These are phyloP conservation scores for Schizothorax lantsangensis DNA, from an alignment of 2,797 vertebrate species.

Conservation along the genomic window DNA sequence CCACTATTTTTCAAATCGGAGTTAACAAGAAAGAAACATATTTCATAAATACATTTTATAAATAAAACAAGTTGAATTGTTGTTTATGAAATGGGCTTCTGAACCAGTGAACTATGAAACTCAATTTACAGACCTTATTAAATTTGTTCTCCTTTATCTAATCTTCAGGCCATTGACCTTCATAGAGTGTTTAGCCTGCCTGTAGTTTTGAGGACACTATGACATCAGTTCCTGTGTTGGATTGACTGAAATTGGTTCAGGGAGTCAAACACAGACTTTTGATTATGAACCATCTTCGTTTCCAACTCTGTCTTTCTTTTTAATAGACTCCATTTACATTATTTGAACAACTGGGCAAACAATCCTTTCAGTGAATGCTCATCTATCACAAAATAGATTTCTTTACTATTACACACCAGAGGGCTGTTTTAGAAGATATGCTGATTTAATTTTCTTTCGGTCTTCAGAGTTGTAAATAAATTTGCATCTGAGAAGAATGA, in stretches of 20 bases:
- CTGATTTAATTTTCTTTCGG: constrained; percentile 78
- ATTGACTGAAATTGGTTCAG: background rate
- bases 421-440: constrained; percentile 70
- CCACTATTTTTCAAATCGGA: background rate
- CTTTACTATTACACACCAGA: constrained; percentile 74
- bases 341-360: constrained; percentile 62
- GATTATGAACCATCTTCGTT: constrained; percentile 9
- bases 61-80: constrained; percentile 21
- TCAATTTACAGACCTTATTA: constrained; percentile 12
- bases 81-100: constrained; percentile 7
- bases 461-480: constrained; percentile 73
- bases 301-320: background rate
- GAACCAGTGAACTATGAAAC: constrained; percentile 25
- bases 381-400: constrained; percentile 74
- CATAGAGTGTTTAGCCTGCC: constrained; percentile 32
- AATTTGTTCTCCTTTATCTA: constrained; percentile 25
- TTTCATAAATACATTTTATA: constrained; percentile 1
- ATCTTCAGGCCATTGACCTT: constrained; percentile 28
- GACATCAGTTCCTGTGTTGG: constrained; percentile 13
- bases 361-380: constrained; percentile 74
- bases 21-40: background rate
- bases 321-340: constrained; percentile 57
- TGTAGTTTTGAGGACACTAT: constrained; percentile 17
- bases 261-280: constrained; percentile 47
- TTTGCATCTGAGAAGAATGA: constrained; percentile 73